Conservation (phyloP, 2,113 vertebrate genomes). For the Takifugu flavidus region DNA sequence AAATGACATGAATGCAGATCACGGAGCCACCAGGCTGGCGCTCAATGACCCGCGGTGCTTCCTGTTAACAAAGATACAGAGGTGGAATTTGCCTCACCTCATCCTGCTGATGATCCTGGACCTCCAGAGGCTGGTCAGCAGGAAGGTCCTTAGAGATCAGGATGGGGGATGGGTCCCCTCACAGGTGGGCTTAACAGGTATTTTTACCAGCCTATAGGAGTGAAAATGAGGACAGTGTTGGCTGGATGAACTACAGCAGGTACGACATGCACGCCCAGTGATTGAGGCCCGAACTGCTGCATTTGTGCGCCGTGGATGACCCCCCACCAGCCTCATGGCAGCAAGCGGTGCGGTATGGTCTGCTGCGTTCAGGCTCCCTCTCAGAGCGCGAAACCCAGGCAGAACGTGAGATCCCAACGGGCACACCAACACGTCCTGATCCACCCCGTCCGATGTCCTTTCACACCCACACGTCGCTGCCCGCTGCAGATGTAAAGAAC, state of each 20-base stretch:
- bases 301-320: too few relatives aligned
- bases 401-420: constrained; percentile 6
- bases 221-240: constrained; percentile 50
- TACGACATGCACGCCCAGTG: too few relatives aligned
- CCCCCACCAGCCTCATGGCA: too few relatives aligned
- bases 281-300: too few relatives aligned
- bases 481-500: constrained; percentile 43
- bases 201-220: constrained; percentile 79
- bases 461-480: constrained; percentile 40
- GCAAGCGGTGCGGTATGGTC: too few relatives aligned
- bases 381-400: too few relatives aligned
- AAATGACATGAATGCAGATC: neutral
- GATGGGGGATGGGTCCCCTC: constrained; percentile 82
- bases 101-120: constrained; percentile 72
- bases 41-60: constrained; percentile 21
- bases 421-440: constrained; percentile 26
- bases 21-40: constrained; percentile 31
- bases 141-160: constrained; percentile 79
- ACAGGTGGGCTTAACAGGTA: constrained; percentile 61
- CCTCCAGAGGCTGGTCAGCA: constrained; percentile 80
- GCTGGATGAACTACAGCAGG: too few relatives aligned
- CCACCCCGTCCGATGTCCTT: constrained; percentile 48
- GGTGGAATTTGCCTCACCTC: constrained; percentile 76
- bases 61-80: constrained; percentile 47
- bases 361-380: neutral